Conservation (phyloP, 2,797 vertebrate genomes). For the Glossophaga mutica region DNA sequence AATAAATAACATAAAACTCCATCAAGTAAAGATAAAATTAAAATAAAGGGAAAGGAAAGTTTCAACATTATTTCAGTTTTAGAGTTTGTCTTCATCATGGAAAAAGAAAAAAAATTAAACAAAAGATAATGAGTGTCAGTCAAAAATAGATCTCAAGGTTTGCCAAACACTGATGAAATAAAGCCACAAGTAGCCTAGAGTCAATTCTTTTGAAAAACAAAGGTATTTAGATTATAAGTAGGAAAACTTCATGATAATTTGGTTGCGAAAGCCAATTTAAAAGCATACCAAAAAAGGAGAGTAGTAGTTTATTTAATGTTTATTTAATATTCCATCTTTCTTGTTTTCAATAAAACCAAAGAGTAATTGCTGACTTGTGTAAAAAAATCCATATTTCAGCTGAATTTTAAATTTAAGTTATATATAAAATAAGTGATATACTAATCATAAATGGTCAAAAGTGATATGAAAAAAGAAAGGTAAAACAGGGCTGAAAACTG, state of each 20-base stretch:
- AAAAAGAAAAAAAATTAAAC: not conserved
- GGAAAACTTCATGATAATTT: not conserved
- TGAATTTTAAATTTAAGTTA: not conserved
- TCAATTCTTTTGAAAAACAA: not conserved
- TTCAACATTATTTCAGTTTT: not conserved
- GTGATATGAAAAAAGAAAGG: not conserved
- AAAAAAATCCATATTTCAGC: not conserved
- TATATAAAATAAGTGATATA: not conserved
- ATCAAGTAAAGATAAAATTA: not conserved
- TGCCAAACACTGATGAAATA: not conserved
- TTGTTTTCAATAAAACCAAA: not conserved
- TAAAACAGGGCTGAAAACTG: not conserved
- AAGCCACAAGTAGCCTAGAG: not conserved
- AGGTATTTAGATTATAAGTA: not conserved
- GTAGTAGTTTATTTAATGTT: not conserved
- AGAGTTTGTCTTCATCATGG: not conserved
- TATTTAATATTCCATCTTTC: not conserved
- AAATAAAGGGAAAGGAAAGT: not conserved
- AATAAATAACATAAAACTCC: not conserved
- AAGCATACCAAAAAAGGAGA: not conserved
- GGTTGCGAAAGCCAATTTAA: not conserved
- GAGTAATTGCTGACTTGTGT: not conserved
- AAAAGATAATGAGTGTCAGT: not conserved
- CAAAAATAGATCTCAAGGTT: not conserved
- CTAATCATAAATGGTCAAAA: not conserved